Conservation (phyloP, 1,140 invertebrate species). For the Drosophila grimshawi region DNA sequence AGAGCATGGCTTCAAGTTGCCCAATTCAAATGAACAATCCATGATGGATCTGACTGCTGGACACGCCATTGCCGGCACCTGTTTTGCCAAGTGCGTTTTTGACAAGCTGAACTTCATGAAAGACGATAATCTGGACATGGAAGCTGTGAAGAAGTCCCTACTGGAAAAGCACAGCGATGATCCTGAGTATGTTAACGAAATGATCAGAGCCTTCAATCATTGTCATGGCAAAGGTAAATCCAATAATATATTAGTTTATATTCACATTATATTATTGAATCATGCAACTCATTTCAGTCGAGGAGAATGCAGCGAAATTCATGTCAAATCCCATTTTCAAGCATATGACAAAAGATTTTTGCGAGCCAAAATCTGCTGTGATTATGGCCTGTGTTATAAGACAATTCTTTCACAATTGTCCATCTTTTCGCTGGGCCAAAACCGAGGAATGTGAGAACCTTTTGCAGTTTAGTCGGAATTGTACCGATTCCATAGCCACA, state of each 20-base stretch:
- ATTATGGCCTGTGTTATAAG: constrained; percentile 68
- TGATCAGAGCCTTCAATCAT: constrained; percentile 72
- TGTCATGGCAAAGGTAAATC: constrained; percentile 61
- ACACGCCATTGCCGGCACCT: constrained; percentile 55
- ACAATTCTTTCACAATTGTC: constrained; percentile 74
- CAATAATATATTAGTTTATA: no score
- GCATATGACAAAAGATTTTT: constrained; percentile 41
- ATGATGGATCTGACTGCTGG: constrained; percentile 66
- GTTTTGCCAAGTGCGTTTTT: constrained; percentile 69
- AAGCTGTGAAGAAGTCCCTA: constrained; percentile 45
- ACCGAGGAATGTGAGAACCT: constrained; percentile 54
- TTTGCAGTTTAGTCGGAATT: constrained; percentile 59
- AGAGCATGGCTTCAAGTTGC: constrained; percentile 51
- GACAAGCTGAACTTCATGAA: constrained; percentile 56
- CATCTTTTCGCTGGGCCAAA: constrained; percentile 59
- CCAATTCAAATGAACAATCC: constrained; percentile 51
- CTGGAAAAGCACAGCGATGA: constrained; percentile 32
- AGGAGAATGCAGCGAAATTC: constrained; percentile 56
- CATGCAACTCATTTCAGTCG: constrained; percentile 21
- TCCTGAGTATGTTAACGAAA: constrained; percentile 68
- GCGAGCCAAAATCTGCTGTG: constrained; percentile 62
- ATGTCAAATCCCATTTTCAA: constrained; percentile 54
- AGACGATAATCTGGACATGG: constrained; percentile 54
- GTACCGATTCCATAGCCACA: constrained; percentile 56
- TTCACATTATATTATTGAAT: not conserved